A percentile compares a stretch with the other conserved stretches of the same genome.
These are phyloP conservation scores for Drosophila nannoptera DNA, from an alignment of 1,140 invertebrate species.

Conservation along the genomic window DNA sequence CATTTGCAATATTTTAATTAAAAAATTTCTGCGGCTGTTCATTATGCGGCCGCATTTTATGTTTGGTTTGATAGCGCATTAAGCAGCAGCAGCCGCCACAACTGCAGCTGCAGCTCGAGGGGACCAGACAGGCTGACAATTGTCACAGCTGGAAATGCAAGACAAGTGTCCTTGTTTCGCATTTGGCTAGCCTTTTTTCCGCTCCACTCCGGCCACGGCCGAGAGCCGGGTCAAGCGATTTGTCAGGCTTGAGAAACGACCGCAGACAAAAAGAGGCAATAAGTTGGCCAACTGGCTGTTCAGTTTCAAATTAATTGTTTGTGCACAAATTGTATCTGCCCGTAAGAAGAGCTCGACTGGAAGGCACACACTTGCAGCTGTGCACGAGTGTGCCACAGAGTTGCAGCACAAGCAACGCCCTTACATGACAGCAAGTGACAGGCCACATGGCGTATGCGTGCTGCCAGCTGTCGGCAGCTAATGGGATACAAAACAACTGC, in stretches of 20 bases:
- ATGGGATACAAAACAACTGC: slow-evolving; percentile 48
- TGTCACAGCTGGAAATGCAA: slow-evolving; percentile 50
- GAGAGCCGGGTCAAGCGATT: slow-evolving; percentile 45
- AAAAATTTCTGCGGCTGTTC: slow-evolving; percentile 68
- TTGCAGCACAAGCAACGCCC: slow-evolving; percentile 49
- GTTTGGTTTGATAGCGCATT: slow-evolving; percentile 38
- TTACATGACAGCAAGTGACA: slow-evolving; percentile 68
- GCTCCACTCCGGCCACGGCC: slow-evolving; percentile 26
- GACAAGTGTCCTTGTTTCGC: slow-evolving; percentile 40
- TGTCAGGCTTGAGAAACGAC: slow-evolving; percentile 67
- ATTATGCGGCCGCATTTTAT: slow-evolving; percentile 59
- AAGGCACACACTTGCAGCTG: slow-evolving; percentile 18
- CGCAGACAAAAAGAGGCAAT: slow-evolving; percentile 47
- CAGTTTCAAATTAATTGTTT: slow-evolving; percentile 60
- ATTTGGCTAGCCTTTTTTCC: slow-evolving; percentile 15
- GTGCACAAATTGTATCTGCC: slow-evolving; percentile 40
- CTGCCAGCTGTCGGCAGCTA: slow-evolving; percentile 53
- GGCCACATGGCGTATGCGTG: slow-evolving; percentile 73
- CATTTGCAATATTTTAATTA: slow-evolving; percentile 71
- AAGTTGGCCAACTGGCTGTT: slow-evolving; percentile 52
- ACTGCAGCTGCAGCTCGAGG: neutral
- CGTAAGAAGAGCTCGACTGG: slow-evolving; percentile 35
- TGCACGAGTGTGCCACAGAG: neutral
- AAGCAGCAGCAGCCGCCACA: slow-evolving; percentile 8
- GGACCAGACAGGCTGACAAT: slow-evolving; percentile 64